These are phyloP conservation scores for Periplaneta americana DNA, from an alignment of 1,140 invertebrate genomes.

Conservation along the genomic window DNA sequence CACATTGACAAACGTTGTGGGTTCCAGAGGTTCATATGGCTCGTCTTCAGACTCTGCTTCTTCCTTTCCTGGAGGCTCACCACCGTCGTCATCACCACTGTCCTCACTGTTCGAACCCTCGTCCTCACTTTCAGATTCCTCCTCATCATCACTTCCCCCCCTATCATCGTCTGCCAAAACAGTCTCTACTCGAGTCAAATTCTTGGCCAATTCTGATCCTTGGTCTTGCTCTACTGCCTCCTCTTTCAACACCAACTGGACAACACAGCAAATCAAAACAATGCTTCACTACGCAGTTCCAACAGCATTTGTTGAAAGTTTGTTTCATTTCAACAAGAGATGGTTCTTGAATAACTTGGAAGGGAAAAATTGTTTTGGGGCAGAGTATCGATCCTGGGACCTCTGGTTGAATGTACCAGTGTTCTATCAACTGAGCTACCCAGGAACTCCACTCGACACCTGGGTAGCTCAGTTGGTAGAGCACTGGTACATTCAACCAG, in stretches of 20 bases:
- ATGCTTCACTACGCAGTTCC: background rate
- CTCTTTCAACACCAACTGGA: constrained; percentile 13
- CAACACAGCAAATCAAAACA: background rate
- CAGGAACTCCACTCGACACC: no score
- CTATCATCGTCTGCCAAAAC: background rate
- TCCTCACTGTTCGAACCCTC: constrained; percentile 22
- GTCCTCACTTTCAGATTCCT: constrained; percentile 33
- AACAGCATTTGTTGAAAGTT: no score
- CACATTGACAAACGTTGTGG: constrained; percentile 42
- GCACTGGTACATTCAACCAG: no score
- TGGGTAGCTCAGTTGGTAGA: no score
- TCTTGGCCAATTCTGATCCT: constrained; percentile 4
- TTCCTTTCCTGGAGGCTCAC: constrained; percentile 35
- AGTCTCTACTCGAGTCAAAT: constrained; percentile 3
- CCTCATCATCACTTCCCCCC: constrained; percentile 26
- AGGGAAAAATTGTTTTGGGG: no score
- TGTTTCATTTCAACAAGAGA: no score
- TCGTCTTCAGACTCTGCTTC: constrained; percentile 38
- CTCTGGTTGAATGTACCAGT: no score
- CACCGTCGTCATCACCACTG: constrained; percentile 38
- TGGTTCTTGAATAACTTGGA: no score
- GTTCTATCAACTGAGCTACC: no score
- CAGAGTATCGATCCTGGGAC: no score
- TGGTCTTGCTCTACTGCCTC: constrained; percentile 11
- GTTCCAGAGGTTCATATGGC: constrained; percentile 33